Conservation (phyloP, 2,113 vertebrate genomes). For the Neolamprologus sp. region DNA sequence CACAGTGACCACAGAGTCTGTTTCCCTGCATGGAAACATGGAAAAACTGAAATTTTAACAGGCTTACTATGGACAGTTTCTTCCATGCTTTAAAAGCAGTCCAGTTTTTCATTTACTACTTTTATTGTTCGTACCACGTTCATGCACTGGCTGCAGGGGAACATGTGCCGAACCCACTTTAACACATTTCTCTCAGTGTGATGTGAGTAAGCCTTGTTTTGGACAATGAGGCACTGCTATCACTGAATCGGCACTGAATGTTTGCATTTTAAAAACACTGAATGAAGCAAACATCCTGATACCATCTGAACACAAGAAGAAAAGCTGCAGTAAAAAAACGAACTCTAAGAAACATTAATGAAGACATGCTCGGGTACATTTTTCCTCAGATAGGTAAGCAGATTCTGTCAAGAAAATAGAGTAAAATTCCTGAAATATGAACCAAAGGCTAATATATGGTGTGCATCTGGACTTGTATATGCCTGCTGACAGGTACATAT, state of each 20-base stretch:
- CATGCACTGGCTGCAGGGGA: background rate
- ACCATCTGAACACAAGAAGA: background rate
- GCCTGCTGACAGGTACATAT: background rate
- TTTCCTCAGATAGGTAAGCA: background rate
- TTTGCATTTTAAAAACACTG: background rate
- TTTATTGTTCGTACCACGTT: background rate
- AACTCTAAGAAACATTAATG: background rate
- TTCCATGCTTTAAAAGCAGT: background rate
- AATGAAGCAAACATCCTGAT: background rate
- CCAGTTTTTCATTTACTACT: background rate
- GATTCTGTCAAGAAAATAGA: background rate
- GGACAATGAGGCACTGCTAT: background rate
- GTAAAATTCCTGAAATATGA: background rate
- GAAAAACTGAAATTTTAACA: background rate
- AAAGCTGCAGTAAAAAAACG: background rate
- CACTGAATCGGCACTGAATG: background rate
- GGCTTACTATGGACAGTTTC: fast-evolving
- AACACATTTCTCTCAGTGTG: background rate
- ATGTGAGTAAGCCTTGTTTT: background rate
- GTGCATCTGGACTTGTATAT: too few relatives aligned
- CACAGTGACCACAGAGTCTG: background rate
- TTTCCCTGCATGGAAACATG: background rate
- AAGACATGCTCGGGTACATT: background rate
- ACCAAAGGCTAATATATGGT: background rate
- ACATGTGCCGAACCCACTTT: background rate